These are phyloP conservation scores for Hoplostethus atlanticus DNA, from an alignment of 2,797 vertebrate species.

Conservation along the genomic window DNA sequence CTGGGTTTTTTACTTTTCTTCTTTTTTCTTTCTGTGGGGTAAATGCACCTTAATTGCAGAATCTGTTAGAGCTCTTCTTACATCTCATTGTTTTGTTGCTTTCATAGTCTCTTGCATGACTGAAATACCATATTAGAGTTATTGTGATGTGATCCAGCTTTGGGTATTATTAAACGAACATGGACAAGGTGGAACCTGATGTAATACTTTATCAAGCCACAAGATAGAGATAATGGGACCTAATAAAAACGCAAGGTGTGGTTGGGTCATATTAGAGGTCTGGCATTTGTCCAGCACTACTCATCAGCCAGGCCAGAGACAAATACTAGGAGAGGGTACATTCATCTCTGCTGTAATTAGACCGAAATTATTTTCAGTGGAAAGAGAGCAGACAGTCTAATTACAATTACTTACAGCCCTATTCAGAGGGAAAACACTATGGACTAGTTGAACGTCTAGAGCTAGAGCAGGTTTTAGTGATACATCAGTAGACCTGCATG, in stretches of 20 bases:
- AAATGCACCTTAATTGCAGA: background rate
- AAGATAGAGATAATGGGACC: constrained; percentile 63
- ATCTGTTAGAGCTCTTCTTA: background rate
- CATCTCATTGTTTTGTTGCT: too few species aligned
- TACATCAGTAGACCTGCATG: too few species aligned
- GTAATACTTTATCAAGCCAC: constrained; percentile 61
- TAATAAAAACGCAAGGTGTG: constrained; percentile 35
- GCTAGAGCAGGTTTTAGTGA: constrained; percentile 6
- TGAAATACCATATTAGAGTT: too few species aligned
- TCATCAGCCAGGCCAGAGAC: constrained; percentile 18
- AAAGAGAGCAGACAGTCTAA: constrained; percentile 11
- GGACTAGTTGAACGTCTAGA: constrained; percentile 1
- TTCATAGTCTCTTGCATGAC: too few species aligned
- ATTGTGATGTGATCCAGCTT: too few species aligned
- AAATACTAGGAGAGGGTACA: constrained; percentile 10
- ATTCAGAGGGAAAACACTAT: constrained; percentile 21
- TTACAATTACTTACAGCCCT: constrained; percentile 9
- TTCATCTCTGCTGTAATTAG: constrained; percentile 37
- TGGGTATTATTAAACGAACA: too few species aligned
- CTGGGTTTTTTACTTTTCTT: background rate
- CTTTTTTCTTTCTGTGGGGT: too few species aligned
- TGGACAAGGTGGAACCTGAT: background rate
- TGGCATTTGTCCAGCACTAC: constrained; percentile 36
- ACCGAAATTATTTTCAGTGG: background rate
- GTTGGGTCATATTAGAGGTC: constrained; percentile 43